These are phyloP conservation scores for Drosophila saltans DNA, from an alignment of 1,140 invertebrate genomes.

Conservation along the genomic window DNA sequence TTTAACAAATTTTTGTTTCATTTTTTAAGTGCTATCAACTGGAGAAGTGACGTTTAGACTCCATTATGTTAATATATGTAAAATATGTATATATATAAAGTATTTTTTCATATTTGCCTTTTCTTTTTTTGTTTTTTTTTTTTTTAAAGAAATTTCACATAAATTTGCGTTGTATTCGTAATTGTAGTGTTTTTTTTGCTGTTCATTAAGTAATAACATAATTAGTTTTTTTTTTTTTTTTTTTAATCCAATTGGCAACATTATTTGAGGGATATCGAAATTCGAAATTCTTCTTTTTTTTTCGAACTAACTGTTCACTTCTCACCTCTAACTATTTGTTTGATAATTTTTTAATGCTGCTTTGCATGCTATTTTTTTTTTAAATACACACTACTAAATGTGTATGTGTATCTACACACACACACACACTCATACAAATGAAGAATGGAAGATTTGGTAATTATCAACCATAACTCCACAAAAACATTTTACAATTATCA, in stretches of 20 bases:
- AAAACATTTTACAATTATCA: not conserved
- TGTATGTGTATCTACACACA: slow-evolving; percentile 12
- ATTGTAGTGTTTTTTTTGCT: slow-evolving; percentile 3
- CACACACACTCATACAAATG: slow-evolving; percentile 5
- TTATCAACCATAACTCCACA: not conserved
- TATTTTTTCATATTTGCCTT: not conserved
- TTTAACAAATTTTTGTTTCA: too few relatives aligned
- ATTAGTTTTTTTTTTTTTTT: not conserved
- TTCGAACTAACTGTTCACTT: not conserved
- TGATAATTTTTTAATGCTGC: not conserved
- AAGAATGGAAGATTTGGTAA: not conserved
- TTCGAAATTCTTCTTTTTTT: not conserved
- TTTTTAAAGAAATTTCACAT: not conserved
- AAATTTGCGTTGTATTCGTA: slow-evolving; percentile 13
- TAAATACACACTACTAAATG: slow-evolving; percentile 1
- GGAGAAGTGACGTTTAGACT: too few relatives aligned
- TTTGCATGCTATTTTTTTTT: not conserved
- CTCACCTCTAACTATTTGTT: not conserved
- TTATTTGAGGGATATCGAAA: not conserved
- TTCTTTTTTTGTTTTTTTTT: not conserved
- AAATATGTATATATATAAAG: slow-evolving; percentile 11
- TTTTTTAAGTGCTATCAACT: too few relatives aligned
- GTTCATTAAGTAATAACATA: slow-evolving; percentile 1
- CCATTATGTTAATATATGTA: slow-evolving; percentile 1
- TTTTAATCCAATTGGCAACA: slow-evolving; percentile 9